A percentile compares a stretch with the other conserved stretches of the same genome.
phyloP scores from a whole-genome alignment of 2,888 invertebrate species.

The Myopa testacea region DNA sequence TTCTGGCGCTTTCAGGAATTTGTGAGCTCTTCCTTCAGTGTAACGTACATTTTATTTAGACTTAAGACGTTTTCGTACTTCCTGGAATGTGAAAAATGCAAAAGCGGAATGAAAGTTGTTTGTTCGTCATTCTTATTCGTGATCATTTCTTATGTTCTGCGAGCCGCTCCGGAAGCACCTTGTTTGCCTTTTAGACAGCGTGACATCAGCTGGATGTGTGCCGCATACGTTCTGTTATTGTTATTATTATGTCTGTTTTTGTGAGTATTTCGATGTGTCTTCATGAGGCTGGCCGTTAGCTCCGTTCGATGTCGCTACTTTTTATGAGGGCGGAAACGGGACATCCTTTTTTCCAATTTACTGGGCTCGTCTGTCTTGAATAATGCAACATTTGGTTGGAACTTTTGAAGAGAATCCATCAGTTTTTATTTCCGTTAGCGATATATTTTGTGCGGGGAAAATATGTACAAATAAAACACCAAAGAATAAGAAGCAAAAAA shows the following conservation, averaged over 20 bases:
- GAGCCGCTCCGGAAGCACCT: slow-evolving; percentile 27
- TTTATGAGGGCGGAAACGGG: not conserved
- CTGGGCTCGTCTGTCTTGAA: not conserved
- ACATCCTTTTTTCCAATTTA: not conserved
- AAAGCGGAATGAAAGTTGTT: not conserved
- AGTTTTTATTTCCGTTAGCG: too few species aligned
- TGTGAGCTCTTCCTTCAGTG: not conserved
- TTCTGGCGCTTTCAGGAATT: not conserved
- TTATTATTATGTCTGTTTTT: not conserved
- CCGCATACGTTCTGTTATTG: not conserved
- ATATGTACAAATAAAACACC: too few species aligned
- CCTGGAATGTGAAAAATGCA: not conserved
- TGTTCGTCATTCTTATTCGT: not conserved
- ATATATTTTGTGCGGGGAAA: too few species aligned
- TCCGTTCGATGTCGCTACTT: not conserved
- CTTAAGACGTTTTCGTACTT: not conserved
- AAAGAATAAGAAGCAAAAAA: too few species aligned
- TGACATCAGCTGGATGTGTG: slow-evolving; percentile 24
- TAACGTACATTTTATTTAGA: too few species aligned
- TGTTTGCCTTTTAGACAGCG: slow-evolving; percentile 15
- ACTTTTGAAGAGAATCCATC: not conserved
- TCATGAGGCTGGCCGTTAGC: not conserved
- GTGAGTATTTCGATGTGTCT: not conserved
- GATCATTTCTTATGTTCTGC: not conserved
- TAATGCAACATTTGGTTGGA: not conserved